Base-by-base conservation (phyloP, 2,113 vertebrate species). In the Camelus bactrianus region DNA sequence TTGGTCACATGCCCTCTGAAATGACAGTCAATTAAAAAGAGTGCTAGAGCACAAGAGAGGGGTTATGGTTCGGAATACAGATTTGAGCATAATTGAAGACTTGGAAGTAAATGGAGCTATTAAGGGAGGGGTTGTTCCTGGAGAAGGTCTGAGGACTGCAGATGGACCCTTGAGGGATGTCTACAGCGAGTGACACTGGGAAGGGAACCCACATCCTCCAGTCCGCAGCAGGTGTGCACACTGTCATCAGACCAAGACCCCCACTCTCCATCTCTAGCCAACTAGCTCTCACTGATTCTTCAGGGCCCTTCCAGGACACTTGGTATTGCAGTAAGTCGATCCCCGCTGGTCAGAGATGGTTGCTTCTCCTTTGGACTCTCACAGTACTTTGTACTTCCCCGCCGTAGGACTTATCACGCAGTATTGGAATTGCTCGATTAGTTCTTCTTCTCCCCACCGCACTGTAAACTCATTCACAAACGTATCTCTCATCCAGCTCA, bases 81-180 rank as follows among this genome's bases (percentile, higher is more conserved):
- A 95, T 38, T 28, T 77, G 62, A 62, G 7, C 65, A 20, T 64
- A 72, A 88, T 4, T 80, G 91, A 94, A 84, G 88, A 81, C 46
- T 82, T 87, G 54, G 82, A 89, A 89, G 28, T 58, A 65, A 73
- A 9, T 54, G 56, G 50, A 35, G 6, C 56, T 87, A 14, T 80
- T n/a, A 52, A 52, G 35, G 26, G n/a, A 84, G 64, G 69, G 62
- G 28, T 30, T 62, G 28, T 42, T 70, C 84, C 20, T 52, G 3
- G 32, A 84, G 60, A 38, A 54, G 17, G 42, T 54, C 75, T 32
- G 24, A 35, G 48, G 38, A 54, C 58, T 48, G 16, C 5, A n/a
- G 54, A 6, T 54, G 42, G 17, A 24, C 28, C 58, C n/a, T 28
- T 20, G 13, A n/a, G 3, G 73, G 52, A 89, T 24, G 54, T 28